These are phyloP conservation scores for Pemphigus obesinymphae DNA, from an alignment of 1,140 invertebrate genomes.

Conservation along the genomic window DNA sequence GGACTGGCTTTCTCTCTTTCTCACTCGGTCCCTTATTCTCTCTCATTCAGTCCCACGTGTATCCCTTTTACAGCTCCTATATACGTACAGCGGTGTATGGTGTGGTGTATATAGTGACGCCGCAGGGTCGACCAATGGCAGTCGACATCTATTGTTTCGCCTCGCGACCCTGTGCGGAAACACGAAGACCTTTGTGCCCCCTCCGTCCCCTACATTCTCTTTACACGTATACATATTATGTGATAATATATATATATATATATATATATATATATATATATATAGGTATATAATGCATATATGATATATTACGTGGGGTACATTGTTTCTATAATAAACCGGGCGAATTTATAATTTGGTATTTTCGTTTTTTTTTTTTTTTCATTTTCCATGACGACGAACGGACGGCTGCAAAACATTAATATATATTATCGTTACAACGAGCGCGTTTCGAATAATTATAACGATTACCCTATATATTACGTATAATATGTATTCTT, in stretches of 20 bases:
- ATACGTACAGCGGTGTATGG: not conserved
- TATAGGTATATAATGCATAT: not conserved
- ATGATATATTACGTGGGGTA: too few species aligned
- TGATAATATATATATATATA: not conserved
- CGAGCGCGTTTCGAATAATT: too few species aligned
- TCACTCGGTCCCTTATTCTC: not conserved
- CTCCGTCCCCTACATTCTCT: too few species aligned
- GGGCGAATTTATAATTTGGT: not conserved
- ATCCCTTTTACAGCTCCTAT: too few species aligned
- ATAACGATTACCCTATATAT: too few species aligned
- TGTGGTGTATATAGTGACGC: not conserved
- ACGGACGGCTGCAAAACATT: too few species aligned
- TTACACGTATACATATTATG: too few species aligned
- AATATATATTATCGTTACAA: too few species aligned
- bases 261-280: not conserved
- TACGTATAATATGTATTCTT: too few species aligned
- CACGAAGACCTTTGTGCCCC: not conserved
- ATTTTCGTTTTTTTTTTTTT: not conserved
- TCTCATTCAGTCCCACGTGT: too few species aligned
- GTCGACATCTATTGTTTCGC: not conserved
- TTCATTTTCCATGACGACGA: not conserved
- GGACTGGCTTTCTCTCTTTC: not conserved
- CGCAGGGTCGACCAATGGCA: conserved; percentile 25
- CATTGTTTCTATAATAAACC: not conserved
- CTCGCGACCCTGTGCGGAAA: conserved; percentile 3